A percentile compares a stretch with the other conserved stretches of the same genome.
These are phyloP conservation scores for Coremacera marginata DNA, from an alignment of 2,888 invertebrate species.

Conservation along the genomic window DNA sequence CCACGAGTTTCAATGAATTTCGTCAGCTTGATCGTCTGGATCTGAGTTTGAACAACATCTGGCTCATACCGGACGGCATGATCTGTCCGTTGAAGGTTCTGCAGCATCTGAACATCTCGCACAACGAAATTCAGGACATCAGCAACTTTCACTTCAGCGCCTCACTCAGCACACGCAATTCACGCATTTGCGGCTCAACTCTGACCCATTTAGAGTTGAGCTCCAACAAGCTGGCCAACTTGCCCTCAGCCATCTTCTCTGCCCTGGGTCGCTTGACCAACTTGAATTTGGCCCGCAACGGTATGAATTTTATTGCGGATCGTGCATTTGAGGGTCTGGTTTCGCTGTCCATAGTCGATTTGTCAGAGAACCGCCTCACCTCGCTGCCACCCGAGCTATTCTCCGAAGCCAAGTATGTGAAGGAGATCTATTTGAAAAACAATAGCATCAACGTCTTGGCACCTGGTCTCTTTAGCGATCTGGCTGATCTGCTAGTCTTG, in stretches of 20 bases:
- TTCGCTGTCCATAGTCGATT: slow-evolving; percentile 84
- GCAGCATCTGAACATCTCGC: slow-evolving; percentile 85
- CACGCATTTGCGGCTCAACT: slow-evolving; percentile 73
- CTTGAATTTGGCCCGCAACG: slow-evolving; percentile 87
- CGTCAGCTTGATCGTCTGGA: slow-evolving; percentile 86
- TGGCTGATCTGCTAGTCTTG: slow-evolving; percentile 82
- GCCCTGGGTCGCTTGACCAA: slow-evolving; percentile 82
- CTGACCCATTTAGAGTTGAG: slow-evolving; percentile 86
- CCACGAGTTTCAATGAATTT: slow-evolving; percentile 83
- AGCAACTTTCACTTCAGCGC: slow-evolving; percentile 88
- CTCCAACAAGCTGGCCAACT: slow-evolving; percentile 84
- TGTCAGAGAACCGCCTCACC: slow-evolving; percentile 90
- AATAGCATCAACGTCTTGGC: slow-evolving; percentile 90
- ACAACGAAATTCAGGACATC: slow-evolving; percentile 89
- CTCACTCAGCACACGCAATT: slow-evolving; percentile 69
- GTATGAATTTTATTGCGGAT: slow-evolving; percentile 88
- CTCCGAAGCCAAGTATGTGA: slow-evolving; percentile 83
- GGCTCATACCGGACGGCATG: slow-evolving; percentile 87
- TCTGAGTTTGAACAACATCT: slow-evolving; percentile 88
- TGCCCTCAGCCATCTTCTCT: slow-evolving; percentile 86
- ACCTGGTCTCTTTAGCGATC: slow-evolving; percentile 85
- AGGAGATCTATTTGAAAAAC: slow-evolving; percentile 90
- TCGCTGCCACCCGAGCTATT: slow-evolving; percentile 89
- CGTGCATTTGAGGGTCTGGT: slow-evolving; percentile 84
- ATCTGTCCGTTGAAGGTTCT: slow-evolving; percentile 87